phyloP scores from a whole-genome alignment of 2,113 vertebrate genomes.

The Gavia stellata region DNA sequence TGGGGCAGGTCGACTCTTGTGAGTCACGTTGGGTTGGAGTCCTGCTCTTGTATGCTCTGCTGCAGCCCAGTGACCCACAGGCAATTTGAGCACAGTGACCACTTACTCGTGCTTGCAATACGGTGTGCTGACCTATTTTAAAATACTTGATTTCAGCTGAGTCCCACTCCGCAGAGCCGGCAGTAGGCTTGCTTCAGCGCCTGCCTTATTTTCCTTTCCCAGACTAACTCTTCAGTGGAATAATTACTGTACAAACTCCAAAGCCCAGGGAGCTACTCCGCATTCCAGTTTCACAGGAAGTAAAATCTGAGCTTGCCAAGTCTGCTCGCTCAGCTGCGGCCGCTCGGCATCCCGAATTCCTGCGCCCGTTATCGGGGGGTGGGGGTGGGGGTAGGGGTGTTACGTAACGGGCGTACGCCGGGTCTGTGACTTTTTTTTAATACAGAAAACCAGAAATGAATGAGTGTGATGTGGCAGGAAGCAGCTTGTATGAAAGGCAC shows the following conservation, averaged over 20 bases:
- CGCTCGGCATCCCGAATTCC: background rate
- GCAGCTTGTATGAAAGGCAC: background rate
- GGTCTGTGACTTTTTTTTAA: background rate
- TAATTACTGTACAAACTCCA: background rate
- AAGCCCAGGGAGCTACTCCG: background rate
- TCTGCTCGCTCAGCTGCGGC: background rate
- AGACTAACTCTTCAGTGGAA: background rate
- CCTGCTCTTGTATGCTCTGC: background rate
- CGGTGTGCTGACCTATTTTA: background rate
- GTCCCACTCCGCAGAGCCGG: background rate
- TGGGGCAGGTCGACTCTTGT: background rate
- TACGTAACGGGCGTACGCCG: background rate
- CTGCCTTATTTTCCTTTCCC: conserved; percentile 35
- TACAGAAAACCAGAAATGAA: conserved; percentile 20
- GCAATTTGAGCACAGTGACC: background rate
- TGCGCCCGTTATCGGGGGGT: background rate
- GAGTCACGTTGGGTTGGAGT: background rate
- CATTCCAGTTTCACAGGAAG: conserved; percentile 24
- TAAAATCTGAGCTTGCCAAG: background rate
- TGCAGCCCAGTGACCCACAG: background rate
- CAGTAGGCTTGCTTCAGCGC: background rate
- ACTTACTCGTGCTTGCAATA: background rate
- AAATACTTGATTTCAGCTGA: background rate
- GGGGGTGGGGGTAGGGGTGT: too few relatives aligned
- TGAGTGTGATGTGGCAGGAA: conserved; percentile 30